Evolutionary conservation across 2,888 invertebrate genomes (phyloP).

Genomic region (Uropetala carovei): DNA sequence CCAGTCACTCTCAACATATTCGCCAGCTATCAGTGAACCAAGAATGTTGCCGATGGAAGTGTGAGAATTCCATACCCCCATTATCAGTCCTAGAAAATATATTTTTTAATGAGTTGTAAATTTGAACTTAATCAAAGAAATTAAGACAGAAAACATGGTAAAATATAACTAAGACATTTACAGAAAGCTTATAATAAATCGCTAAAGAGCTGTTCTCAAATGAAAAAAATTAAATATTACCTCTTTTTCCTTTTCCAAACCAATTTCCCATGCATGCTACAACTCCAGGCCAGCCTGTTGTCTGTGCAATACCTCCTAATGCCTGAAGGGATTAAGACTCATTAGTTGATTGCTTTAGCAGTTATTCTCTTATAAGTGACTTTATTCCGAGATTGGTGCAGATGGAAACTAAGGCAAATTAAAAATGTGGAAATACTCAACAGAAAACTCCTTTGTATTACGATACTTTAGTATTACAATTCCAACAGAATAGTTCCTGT

Average conservation of each 20-base stretch:
- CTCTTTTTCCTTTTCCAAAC: constrained; percentile 95
- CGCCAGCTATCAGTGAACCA: constrained; percentile 92
- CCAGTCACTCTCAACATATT: constrained; percentile 93
- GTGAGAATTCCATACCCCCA: constrained; percentile 98
- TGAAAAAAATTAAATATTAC: constrained; percentile 72
- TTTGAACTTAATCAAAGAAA: background rate
- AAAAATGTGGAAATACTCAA: no score
- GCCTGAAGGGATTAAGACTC: constrained; percentile 76
- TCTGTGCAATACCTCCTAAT: constrained; percentile 91
- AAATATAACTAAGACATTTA: background rate
- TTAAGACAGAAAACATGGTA: background rate
- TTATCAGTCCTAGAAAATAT: constrained; percentile 82
- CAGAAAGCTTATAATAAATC: no score
- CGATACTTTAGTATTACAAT: no score
- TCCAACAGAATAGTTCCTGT: no score
- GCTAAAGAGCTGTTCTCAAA: background rate
- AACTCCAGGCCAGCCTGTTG: constrained; percentile 98
- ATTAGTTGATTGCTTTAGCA: background rate
- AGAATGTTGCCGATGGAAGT: constrained; percentile 97
- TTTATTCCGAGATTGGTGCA: no score
- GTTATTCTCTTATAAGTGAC: constrained; percentile 1
- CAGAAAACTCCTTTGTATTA: no score
- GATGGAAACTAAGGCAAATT: no score
- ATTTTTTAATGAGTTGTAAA: background rate
- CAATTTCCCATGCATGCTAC: constrained; percentile 96